Conservation (phyloP, 2,888 invertebrate species). For the Stenodema calcarata region DNA sequence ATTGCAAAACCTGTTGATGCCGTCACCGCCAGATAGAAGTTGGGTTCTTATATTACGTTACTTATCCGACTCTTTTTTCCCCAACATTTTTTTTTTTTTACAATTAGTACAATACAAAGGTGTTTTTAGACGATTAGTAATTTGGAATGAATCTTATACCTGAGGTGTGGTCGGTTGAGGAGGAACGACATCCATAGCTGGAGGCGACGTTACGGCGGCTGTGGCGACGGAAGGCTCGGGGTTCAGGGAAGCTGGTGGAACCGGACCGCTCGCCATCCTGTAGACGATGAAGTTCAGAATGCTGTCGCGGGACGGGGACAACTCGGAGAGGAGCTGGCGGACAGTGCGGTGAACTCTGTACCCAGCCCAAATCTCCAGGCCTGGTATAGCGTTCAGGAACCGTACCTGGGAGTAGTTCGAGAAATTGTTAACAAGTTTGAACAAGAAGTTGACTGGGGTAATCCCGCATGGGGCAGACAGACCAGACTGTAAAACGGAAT, state of each 20-base stretch:
- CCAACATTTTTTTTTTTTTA: too few species aligned
- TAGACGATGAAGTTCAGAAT: conserved; percentile 49
- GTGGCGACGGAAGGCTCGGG: conserved; percentile 38
- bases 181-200: conserved; percentile 25
- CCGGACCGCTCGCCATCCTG: conserved; percentile 43
- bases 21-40: too few species aligned
- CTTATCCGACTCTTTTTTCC: too few species aligned
- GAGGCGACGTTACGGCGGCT: conserved; percentile 36
- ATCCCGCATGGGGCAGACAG: too few species aligned
- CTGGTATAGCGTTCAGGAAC: conserved; percentile 30
- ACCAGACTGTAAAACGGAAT: too few species aligned
- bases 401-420: neutral
- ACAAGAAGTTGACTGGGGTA: too few species aligned
- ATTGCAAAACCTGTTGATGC: too few species aligned
- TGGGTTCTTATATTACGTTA: too few species aligned
- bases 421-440: too few species aligned
- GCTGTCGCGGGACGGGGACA: conserved; percentile 29
- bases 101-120: too few species aligned
- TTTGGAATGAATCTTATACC: conserved; percentile 15
- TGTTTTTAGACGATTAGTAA: too few species aligned
- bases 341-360: conserved; percentile 33
- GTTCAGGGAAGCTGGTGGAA: conserved; percentile 4
- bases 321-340: conserved; percentile 11
- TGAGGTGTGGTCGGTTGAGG: conserved; percentile 45
- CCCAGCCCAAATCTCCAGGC: conserved; percentile 12